Evolutionary conservation across 2,797 vertebrate species (phyloP).

Genomic region (Dromococcyx pavoninus): DNA sequence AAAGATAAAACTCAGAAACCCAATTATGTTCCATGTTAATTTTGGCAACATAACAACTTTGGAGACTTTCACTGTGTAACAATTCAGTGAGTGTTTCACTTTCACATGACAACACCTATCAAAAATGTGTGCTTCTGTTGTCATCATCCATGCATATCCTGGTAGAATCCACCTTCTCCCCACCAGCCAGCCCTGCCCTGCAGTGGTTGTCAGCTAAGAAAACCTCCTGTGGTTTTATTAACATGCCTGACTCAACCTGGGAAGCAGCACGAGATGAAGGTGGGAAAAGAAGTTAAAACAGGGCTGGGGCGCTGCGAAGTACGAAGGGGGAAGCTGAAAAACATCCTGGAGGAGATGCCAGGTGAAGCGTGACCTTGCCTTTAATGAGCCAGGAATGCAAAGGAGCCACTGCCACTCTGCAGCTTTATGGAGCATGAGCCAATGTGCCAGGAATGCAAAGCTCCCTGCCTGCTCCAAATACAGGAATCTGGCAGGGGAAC

Average conservation of each 20-base stretch:
- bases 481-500: not conserved
- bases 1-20: not conserved
- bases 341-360: not conserved
- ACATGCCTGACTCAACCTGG: not conserved
- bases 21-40: not conserved
- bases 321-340: not conserved
- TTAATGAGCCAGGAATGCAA: constrained; percentile 7
- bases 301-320: not conserved
- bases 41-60: not conserved
- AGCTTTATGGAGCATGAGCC: not conserved
- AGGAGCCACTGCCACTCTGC: not conserved
- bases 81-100: not conserved
- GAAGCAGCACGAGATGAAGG: not conserved
- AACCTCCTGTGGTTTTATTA: not conserved
- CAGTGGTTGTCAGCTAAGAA: not conserved
- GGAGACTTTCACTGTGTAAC: not conserved
- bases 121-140: not conserved
- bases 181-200: not conserved
- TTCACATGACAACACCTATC: not conserved
- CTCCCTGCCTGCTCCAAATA: not conserved
- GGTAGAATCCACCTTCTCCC: not conserved
- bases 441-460: not conserved
- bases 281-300: not conserved
- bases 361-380: not conserved
- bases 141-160: not conserved